These are phyloP conservation scores for Nephrotoma guestfalica DNA, from an alignment of 2,888 invertebrate species.

Conservation along the genomic window DNA sequence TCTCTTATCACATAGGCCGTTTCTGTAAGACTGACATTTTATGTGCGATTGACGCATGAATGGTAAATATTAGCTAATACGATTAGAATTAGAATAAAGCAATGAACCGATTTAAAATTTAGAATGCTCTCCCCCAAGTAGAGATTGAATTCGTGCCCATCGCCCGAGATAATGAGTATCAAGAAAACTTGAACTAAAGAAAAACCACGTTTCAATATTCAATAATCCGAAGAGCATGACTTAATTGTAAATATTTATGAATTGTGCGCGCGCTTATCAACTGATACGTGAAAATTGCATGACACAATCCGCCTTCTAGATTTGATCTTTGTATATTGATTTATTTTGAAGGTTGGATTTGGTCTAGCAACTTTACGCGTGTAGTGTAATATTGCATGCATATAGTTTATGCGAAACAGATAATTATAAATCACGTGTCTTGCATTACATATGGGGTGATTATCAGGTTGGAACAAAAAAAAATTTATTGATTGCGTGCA, in stretches of 20 bases:
- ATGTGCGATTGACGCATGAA: no score
- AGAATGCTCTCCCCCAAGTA: background rate
- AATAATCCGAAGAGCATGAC: background rate
- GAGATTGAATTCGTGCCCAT: background rate
- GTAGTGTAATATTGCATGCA: background rate
- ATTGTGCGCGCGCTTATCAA: background rate
- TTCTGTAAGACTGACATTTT: no score
- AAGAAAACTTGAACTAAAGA: background rate
- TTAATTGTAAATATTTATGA: background rate
- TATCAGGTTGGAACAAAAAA: background rate
- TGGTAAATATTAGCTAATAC: no score
- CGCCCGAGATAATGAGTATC: background rate
- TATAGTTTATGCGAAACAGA: background rate
- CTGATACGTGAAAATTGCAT: background rate
- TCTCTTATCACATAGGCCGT: no score
- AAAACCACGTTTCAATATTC: background rate
- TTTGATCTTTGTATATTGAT: background rate
- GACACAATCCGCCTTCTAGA: background rate
- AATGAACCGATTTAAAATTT: no score
- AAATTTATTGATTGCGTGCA: background rate
- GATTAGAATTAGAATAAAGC: no score
- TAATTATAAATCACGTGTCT: background rate
- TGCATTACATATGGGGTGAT: background rate
- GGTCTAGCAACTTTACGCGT: background rate
- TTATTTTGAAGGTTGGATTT: background rate